A percentile compares a stretch with the other conserved stretches of the same genome.
Evolutionary conservation across 2,888 invertebrate genomes (phyloP).

Genomic region (Aleiodes leptofemur): DNA sequence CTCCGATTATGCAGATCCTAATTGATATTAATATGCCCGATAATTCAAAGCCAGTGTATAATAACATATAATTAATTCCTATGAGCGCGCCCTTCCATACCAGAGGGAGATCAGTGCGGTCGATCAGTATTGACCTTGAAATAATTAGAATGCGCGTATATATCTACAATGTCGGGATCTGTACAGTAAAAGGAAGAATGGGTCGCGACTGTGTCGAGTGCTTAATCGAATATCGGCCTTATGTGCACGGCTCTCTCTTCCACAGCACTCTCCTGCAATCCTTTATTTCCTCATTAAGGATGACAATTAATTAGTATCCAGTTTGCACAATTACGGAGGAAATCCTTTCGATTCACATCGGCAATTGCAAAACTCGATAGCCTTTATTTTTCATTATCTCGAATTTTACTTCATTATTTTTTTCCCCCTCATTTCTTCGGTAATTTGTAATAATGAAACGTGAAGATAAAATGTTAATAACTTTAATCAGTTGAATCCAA

Average conservation of each 20-base stretch:
- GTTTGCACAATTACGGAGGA: conserved; percentile 50
- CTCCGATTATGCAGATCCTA: neutral
- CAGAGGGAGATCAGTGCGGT: conserved; percentile 23
- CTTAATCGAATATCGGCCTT: conserved; percentile 52
- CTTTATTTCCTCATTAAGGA: conserved; percentile 56
- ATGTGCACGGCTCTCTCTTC: conserved; percentile 37
- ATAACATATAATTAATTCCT: conserved; percentile 43
- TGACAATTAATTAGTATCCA: conserved; percentile 56
- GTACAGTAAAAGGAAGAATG: conserved; percentile 36
- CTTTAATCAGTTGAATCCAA: no score
- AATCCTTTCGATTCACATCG: neutral
- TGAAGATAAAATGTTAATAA: no score
- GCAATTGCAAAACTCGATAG: conserved; percentile 4
- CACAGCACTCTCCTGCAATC: conserved; percentile 37
- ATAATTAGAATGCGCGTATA: conserved; percentile 54
- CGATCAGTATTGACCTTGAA: conserved; percentile 54
- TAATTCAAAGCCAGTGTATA: conserved; percentile 23
- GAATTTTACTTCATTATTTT: no score
- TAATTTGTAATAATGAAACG: no score
- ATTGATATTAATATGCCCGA: conserved; percentile 29
- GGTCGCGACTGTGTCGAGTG: conserved; percentile 51
- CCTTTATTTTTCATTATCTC: no score
- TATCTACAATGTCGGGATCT: conserved; percentile 13
- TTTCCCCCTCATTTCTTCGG: no score
- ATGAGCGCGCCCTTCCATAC: conserved; percentile 9